Conservation (phyloP, 2,888 invertebrate genomes). For the Auanema sp. region DNA sequence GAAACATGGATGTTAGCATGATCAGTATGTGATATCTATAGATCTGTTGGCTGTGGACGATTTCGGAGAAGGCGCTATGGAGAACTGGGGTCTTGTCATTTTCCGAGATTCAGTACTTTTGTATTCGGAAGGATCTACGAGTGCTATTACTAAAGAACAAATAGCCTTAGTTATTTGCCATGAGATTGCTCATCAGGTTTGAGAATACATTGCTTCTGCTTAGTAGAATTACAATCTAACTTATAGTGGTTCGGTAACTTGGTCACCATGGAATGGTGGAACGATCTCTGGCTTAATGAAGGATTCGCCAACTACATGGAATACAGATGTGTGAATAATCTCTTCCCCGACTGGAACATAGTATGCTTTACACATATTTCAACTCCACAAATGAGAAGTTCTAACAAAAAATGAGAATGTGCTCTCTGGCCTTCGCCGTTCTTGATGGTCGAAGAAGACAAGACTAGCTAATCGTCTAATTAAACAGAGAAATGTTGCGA, state of each 20-base stretch:
- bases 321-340: conserved; percentile 47
- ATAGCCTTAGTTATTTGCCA: conserved; percentile 57
- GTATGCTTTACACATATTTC: conserved; percentile 23
- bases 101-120: conserved; percentile 54
- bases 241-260: conserved; percentile 64
- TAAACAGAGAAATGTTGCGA: background rate
- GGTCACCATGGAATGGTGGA: conserved; percentile 64
- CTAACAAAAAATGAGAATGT: background rate
- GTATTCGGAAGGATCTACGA: conserved; percentile 44
- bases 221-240: background rate
- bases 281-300: conserved; percentile 64
- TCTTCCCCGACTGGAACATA: conserved; percentile 58
- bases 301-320: conserved; percentile 65
- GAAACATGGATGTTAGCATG: background rate
- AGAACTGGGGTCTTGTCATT: conserved; percentile 60
- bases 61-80: conserved; percentile 62
- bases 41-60: conserved; percentile 60
- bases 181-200: conserved; percentile 60
- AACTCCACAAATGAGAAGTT: background rate
- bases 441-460: background rate
- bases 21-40: conserved; percentile 19
- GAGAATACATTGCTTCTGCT: background rate
- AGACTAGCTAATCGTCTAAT: background rate
- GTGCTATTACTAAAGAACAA: conserved; percentile 44
- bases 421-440: background rate